Evolutionary conservation across 2,113 vertebrate species (phyloP).

Genomic region (Mustelus asterias): DNA sequence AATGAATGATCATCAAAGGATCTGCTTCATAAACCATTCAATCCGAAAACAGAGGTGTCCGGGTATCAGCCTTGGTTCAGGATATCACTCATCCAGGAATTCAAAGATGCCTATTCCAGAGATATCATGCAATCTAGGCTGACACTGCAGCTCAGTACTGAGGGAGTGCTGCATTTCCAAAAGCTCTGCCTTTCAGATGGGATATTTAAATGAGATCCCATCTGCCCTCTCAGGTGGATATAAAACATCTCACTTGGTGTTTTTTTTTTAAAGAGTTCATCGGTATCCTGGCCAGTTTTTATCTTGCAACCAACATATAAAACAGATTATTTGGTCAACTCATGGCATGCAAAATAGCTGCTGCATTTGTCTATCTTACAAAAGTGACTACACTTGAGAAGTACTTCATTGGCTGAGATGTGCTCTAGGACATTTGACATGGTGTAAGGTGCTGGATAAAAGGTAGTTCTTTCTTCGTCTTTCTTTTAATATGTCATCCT

Average conservation of each 20-base stretch:
- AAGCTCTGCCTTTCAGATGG: background rate
- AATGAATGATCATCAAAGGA: background rate
- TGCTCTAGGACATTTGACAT: background rate
- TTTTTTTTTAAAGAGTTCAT: background rate
- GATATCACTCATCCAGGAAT: background rate
- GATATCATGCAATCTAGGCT: background rate
- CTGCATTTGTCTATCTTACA: too few species aligned
- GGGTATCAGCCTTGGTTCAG: background rate
- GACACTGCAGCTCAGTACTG: background rate
- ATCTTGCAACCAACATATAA: too few species aligned
- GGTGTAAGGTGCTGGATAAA: background rate
- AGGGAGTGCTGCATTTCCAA: background rate
- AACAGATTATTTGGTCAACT: background rate
- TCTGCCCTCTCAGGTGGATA: background rate
- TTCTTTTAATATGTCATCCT: background rate
- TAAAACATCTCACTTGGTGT: background rate
- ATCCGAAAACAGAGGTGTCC: background rate
- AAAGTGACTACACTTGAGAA: background rate
- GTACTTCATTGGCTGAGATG: background rate
- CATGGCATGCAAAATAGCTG: background rate
- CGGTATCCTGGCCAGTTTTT: background rate
- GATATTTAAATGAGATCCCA: background rate
- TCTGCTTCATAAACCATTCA: background rate
- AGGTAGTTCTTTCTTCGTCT: background rate
- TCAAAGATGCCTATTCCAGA: background rate